Evolutionary conservation across 2,113 vertebrate species (phyloP), one percentile per base, ranked within the genome.

Genomic region (Corynorhinus townsendii): DNA sequence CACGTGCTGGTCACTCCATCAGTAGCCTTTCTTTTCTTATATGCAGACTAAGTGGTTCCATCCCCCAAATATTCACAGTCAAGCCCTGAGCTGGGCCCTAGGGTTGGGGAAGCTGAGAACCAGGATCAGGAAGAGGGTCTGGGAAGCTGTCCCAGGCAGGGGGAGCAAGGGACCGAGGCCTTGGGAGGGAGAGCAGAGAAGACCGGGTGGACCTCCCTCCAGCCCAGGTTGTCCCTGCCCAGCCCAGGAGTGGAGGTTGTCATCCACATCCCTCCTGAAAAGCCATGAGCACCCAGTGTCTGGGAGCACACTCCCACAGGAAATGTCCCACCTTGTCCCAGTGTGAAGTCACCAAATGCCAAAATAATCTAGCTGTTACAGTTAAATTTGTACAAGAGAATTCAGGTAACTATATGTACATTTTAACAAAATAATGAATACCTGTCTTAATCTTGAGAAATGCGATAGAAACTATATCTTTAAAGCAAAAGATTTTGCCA

Each of bases 351-450:
- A 54, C 5, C 22, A 4, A n/a, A 30, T 3, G 11, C 30, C 59
- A 69, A 9, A 43, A 62, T 11, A 17, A 19, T 4, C 86, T 11
- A 1, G 38, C 17, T 30, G 12, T 11, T 22, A 11, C 8, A 9
- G 8, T 22, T n/a, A 52, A 12, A 20, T 11, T 4, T 0, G 9
- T 15, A 4, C 38, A 8, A 71, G 52, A 62, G 54, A 40, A 62
- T 26, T 38, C 59, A 6, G 4, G 0, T 7, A 19, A 35, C 14
- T 0, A 19, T 15, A 2, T 0, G 12, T n/a, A 19, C 49, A 47
- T 64, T 52, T 73, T 49, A 30, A 76, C 22, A 86, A 19, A 33
- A 45, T 24, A 15, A 40, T n/a, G 12, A 56, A 54, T 2, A 9
- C 47, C 38, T 54, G 33, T 7, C 24, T 1, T 0, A 2, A 7